phyloP scores from a whole-genome alignment of 2,113 vertebrate species.

The Calidris pygmaea region DNA sequence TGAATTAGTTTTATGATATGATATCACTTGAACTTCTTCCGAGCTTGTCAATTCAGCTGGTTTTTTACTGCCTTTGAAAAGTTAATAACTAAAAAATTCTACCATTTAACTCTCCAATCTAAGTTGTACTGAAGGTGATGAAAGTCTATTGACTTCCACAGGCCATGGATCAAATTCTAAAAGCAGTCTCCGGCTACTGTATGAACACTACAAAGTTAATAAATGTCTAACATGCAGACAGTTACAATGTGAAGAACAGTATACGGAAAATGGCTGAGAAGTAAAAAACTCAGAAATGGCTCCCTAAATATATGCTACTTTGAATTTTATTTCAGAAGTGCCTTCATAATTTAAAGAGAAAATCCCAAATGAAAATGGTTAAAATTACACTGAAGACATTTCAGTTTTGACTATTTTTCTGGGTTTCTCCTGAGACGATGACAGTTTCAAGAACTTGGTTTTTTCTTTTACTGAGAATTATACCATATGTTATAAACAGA shows the following conservation, averaged over 20 bases:
- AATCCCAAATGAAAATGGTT: neutral
- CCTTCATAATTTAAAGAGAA: neutral
- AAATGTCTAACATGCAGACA: conserved; percentile 37
- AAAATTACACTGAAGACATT: neutral
- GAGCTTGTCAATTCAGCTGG: neutral
- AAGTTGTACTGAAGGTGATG: neutral
- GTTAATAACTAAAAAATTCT: conserved; percentile 14
- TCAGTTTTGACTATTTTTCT: neutral
- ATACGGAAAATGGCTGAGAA: neutral
- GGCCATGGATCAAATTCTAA: conserved; percentile 52
- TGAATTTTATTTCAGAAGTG: neutral
- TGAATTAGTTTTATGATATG: neutral
- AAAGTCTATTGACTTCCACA: conserved; percentile 45
- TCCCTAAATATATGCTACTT: neutral
- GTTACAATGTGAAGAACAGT: neutral
- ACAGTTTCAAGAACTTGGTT: neutral
- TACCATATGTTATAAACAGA: neutral
- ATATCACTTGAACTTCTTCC: neutral
- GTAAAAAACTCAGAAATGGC: neutral
- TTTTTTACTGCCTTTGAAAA: neutral
- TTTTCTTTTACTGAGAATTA: neutral
- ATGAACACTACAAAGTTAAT: conserved; percentile 53
- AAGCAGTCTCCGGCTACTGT: conserved; percentile 12
- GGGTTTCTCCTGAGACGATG: neutral
- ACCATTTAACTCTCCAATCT: neutral